Evolutionary conservation across 2,797 vertebrate species (phyloP).

Genomic region (Spondyliosoma cantharus): DNA sequence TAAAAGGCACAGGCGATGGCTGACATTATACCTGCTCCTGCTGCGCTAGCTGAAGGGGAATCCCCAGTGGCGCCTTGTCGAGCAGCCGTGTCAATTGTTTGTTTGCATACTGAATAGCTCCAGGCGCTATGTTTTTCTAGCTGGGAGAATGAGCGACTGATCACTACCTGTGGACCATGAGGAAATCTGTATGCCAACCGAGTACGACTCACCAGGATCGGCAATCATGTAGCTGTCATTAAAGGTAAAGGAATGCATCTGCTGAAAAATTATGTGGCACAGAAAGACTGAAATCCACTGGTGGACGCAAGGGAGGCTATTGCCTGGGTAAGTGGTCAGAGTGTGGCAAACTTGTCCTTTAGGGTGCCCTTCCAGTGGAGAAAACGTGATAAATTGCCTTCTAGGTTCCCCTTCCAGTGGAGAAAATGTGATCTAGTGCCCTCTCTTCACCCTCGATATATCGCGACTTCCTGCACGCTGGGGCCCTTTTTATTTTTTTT

Average conservation of each 20-base stretch:
- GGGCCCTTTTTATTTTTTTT: no score
- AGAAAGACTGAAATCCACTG: constrained; percentile 2
- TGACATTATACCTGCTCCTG: constrained; percentile 74
- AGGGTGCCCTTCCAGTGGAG: no score
- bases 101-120: constrained; percentile 82
- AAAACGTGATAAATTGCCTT: no score
- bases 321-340: no score
- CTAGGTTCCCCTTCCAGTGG: no score
- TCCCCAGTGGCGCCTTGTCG: constrained; percentile 78
- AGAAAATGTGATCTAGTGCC: no score
- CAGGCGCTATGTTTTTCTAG: constrained; percentile 69
- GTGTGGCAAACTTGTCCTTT: no score
- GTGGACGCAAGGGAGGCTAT: no score
- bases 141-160: constrained; percentile 72
- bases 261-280: constrained; percentile 4
- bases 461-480: no score
- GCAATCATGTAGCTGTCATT: constrained; percentile 53
- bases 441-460: no score
- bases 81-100: constrained; percentile 83
- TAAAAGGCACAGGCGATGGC: constrained; percentile 68
- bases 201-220: constrained; percentile 46
- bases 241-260: constrained; percentile 42
- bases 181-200: constrained; percentile 56
- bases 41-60: constrained; percentile 70
- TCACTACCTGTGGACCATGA: constrained; percentile 64